A percentile compares a stretch with the other conserved stretches of the same genome.
These are phyloP conservation scores for Macroramphosus scolopax DNA, from an alignment of 2,797 vertebrate genomes.

Conservation along the genomic window DNA sequence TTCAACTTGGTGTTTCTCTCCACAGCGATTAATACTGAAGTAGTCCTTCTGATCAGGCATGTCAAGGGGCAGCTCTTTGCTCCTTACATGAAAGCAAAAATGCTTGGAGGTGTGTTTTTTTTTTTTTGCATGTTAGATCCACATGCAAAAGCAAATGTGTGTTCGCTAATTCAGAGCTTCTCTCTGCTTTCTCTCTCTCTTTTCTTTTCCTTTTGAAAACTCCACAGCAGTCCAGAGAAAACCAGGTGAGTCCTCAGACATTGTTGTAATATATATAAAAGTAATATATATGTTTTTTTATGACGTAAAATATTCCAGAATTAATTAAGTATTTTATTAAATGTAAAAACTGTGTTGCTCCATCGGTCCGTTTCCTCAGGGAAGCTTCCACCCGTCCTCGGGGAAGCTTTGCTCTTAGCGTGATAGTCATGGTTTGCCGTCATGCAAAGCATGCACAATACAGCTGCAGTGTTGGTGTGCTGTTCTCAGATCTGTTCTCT, in stretches of 20 bases:
- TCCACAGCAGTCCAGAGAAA: constrained; percentile 85
- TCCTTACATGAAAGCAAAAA: constrained; percentile 84
- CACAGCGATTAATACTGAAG: constrained; percentile 50
- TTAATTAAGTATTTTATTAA: too few relatives aligned
- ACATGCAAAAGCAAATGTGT: constrained; percentile 87
- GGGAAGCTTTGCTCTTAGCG: constrained; percentile 74
- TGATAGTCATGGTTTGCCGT: constrained; percentile 79
- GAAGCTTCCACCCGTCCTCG: constrained; percentile 75
- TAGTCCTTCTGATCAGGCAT: constrained; percentile 65
- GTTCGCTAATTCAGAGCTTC: constrained; percentile 82
- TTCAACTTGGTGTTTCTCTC: constrained; percentile 65
- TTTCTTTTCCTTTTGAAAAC: constrained; percentile 60
- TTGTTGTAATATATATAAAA: too few relatives aligned
- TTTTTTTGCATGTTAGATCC: constrained; percentile 88
- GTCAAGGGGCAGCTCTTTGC: constrained; percentile 67
- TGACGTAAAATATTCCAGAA: too few relatives aligned
- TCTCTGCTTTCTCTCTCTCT: constrained; percentile 64
- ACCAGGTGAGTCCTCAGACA: constrained; percentile 87
- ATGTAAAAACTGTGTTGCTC: too few relatives aligned
- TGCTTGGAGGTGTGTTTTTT: constrained; percentile 54
- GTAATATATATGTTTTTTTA: too few relatives aligned
- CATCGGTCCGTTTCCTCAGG: constrained; percentile 38
- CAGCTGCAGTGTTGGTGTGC: constrained; percentile 73
- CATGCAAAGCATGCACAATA: constrained; percentile 82
- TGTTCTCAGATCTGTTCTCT: constrained; percentile 64